Conservation (phyloP, 2,113 vertebrate species). For the Martes martes region DNA sequence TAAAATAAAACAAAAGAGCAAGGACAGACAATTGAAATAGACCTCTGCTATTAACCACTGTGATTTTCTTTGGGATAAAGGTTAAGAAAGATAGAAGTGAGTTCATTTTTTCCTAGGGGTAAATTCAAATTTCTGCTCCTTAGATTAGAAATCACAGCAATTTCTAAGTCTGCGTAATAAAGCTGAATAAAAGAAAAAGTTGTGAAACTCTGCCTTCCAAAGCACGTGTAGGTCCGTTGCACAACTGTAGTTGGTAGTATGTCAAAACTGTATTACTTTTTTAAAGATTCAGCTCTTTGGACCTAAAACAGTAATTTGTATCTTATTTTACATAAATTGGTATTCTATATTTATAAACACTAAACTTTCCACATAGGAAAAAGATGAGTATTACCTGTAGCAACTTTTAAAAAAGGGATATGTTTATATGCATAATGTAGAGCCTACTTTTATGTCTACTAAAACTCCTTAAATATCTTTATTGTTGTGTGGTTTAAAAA, state of each 20-base stretch:
- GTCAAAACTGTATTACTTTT: not conserved
- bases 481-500: not conserved
- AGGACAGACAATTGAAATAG: not conserved
- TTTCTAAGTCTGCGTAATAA: conserved; percentile 31
- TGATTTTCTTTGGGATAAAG: not conserved
- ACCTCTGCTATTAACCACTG: not conserved
- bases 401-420: not conserved
- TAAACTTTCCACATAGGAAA: conserved; percentile 3
- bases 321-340: conserved; percentile 23
- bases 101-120: not conserved
- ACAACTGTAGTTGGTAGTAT: not conserved
- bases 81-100: not conserved
- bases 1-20: not conserved
- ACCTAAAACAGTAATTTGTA: not conserved
- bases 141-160: not conserved
- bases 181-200: not conserved
- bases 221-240: not conserved
- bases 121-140: not conserved
- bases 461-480: not conserved
- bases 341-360: not conserved
- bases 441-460: not conserved
- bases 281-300: not conserved
- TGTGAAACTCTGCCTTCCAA: not conserved
- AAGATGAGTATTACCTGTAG: not conserved
- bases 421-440: not conserved